A percentile compares a stretch with the other conserved stretches of the same genome.
Evolutionary conservation across 1,140 invertebrate genomes (phyloP).

Genomic region (Drosophila oshimai): DNA sequence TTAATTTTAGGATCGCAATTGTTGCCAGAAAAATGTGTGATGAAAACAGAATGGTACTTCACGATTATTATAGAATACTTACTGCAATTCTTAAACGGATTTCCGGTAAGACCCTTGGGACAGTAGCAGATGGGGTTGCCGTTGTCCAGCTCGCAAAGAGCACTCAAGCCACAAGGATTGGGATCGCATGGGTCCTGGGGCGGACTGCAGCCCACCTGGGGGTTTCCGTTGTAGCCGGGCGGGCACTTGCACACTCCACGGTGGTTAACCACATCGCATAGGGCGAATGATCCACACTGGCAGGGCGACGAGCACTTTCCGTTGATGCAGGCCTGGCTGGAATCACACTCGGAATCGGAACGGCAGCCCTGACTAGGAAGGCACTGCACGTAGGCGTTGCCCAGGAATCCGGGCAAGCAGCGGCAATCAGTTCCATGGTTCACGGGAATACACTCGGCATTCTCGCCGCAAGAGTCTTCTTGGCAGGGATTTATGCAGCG

Average conservation of each 20-base stretch:
- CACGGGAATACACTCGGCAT: conserved; percentile 90
- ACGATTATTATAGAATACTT: no score
- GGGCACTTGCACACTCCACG: conserved; percentile 90
- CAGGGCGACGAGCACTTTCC: conserved; percentile 89
- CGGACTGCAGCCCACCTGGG: conserved; percentile 85
- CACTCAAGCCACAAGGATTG: conserved; percentile 92
- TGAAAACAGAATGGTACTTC: no score
- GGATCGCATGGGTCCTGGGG: conserved; percentile 89
- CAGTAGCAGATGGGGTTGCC: conserved; percentile 95
- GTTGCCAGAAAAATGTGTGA: background rate
- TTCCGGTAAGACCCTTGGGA: conserved; percentile 93
- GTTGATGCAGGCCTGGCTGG: conserved; percentile 89
- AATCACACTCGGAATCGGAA: conserved; percentile 87
- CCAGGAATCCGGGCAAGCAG: conserved; percentile 89
- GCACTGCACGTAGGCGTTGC: conserved; percentile 91
- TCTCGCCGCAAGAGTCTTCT: conserved; percentile 91
- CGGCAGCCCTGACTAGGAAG: conserved; percentile 87
- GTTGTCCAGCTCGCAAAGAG: conserved; percentile 92
- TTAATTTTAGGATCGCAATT: background rate
- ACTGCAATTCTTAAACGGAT: conserved; percentile 96
- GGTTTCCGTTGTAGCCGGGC: conserved; percentile 89
- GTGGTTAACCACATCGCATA: conserved; percentile 90
- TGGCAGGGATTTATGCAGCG: conserved; percentile 92
- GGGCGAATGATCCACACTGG: conserved; percentile 88
- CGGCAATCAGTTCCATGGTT: conserved; percentile 91